phyloP scores from a whole-genome alignment of 2,797 vertebrate genomes.

The Anabas testudineus region DNA sequence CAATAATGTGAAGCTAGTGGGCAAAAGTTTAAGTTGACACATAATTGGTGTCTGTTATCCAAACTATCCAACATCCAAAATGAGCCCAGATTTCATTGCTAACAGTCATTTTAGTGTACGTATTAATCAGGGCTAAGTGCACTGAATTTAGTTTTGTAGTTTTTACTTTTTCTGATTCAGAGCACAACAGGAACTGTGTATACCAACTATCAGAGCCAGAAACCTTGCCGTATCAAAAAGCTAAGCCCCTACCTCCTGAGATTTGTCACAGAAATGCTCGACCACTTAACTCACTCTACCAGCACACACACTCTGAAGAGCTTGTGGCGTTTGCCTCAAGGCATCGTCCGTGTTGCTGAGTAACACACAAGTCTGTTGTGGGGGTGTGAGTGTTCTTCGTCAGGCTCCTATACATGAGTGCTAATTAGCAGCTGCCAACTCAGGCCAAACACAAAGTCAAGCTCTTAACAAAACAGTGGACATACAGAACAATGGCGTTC shows the following conservation, averaged over 20 bases:
- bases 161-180: not conserved
- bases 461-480: constrained; percentile 27
- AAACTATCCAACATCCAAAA: not conserved
- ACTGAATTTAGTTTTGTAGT: not conserved
- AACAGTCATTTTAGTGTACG: not conserved
- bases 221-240: constrained; percentile 15
- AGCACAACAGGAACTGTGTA: constrained; percentile 1
- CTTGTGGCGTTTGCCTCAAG: constrained; percentile 52
- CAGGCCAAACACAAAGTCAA: constrained; percentile 45
- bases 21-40: no score
- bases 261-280: constrained; percentile 26
- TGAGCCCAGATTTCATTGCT: not conserved
- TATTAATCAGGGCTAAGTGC: not conserved
- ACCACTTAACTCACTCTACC: constrained; percentile 47
- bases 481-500: constrained; percentile 4
- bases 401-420: constrained; percentile 35
- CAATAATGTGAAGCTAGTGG: not conserved
- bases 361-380: constrained; percentile 64
- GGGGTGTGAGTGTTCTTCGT: constrained; percentile 44
- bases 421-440: constrained; percentile 66
- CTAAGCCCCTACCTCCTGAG: constrained; percentile 1
- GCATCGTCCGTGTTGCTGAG: constrained; percentile 60
- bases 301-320: constrained; percentile 39
- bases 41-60: no score
- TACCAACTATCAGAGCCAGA: constrained; percentile 5